These are phyloP conservation scores for Rhynchomys soricoides DNA, from an alignment of 2,113 vertebrate genomes.

Conservation along the genomic window DNA sequence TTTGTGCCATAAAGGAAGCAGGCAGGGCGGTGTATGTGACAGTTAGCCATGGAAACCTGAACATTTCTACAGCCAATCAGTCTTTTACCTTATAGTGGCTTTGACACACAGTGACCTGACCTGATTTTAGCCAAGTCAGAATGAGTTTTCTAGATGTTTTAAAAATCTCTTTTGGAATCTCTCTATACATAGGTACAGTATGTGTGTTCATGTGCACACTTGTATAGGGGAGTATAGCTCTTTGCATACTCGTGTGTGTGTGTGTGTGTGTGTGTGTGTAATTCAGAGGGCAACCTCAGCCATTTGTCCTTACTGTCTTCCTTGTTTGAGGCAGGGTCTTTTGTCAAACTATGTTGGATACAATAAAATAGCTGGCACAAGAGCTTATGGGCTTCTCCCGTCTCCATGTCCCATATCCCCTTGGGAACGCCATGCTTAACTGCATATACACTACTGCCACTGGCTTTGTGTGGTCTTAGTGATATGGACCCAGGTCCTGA, in stretches of 20 bases:
- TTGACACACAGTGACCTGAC: background rate
- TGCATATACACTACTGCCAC: background rate
- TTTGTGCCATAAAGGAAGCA: constrained; percentile 18
- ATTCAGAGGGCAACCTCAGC: background rate
- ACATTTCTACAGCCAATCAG: background rate
- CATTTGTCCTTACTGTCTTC: background rate
- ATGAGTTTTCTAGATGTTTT: constrained; percentile 13
- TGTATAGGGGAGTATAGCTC: background rate
- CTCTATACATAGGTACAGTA: background rate
- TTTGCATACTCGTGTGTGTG: background rate
- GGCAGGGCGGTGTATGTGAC: background rate
- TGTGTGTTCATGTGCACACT: background rate
- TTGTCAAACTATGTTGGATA: background rate
- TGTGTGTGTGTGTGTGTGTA: background rate
- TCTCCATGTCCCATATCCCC: too few relatives aligned
- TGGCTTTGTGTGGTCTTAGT: background rate
- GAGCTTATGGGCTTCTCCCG: background rate
- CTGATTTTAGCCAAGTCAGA: background rate
- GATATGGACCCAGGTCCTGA: background rate
- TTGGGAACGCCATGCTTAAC: background rate
- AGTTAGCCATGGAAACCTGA: background rate
- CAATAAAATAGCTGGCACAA: too few relatives aligned
- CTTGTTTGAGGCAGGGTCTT: background rate
- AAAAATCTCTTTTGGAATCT: background rate
- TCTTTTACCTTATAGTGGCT: background rate